Evolutionary conservation across 92 coral and sea anemone genomes (phyloP).

Genomic region (Metridium senile): DNA sequence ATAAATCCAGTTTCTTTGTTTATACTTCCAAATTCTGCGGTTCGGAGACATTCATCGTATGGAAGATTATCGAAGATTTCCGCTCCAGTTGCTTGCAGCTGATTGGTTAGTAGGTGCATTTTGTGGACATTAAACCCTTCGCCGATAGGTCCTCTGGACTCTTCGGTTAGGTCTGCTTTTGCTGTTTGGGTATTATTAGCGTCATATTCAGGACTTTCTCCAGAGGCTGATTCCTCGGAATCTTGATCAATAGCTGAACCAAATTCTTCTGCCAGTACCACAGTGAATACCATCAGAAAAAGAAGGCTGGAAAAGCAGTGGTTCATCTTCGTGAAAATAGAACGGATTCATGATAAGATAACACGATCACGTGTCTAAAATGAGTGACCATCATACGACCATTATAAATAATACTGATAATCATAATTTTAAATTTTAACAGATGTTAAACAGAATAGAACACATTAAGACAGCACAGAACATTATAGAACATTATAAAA

Average conservation of each 20-base stretch:
- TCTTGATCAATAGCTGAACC: not conserved
- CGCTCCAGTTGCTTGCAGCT: conserved; percentile 34
- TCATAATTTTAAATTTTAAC: too few relatives aligned
- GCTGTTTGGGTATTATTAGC: not conserved
- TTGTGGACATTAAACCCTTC: conserved; percentile 52
- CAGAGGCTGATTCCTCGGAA: not conserved
- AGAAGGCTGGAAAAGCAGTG: too few relatives aligned
- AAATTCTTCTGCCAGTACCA: too few relatives aligned
- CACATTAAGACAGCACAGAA: too few relatives aligned
- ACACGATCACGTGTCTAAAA: too few relatives aligned
- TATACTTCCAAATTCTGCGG: not conserved
- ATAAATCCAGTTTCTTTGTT: conserved; percentile 20
- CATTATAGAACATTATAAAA: too few relatives aligned
- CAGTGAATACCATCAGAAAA: not conserved
- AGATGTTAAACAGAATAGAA: too few relatives aligned
- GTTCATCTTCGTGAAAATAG: too few relatives aligned
- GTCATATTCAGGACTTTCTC: not conserved
- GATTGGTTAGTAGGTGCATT: conserved; percentile 38
- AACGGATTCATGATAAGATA: too few relatives aligned
- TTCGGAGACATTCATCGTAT: not conserved
- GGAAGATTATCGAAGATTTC: conserved; percentile 29
- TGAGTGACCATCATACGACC: too few relatives aligned
- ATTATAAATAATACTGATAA: too few relatives aligned
- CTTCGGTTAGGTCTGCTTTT: not conserved
- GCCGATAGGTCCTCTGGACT: conserved; percentile 33